Percentiles rank a stretch among this genome's conserved stretches.
Conservation (phyloP, 2,113 vertebrate genomes). For the Sinocyclocheilus maitianheensis region DNA sequence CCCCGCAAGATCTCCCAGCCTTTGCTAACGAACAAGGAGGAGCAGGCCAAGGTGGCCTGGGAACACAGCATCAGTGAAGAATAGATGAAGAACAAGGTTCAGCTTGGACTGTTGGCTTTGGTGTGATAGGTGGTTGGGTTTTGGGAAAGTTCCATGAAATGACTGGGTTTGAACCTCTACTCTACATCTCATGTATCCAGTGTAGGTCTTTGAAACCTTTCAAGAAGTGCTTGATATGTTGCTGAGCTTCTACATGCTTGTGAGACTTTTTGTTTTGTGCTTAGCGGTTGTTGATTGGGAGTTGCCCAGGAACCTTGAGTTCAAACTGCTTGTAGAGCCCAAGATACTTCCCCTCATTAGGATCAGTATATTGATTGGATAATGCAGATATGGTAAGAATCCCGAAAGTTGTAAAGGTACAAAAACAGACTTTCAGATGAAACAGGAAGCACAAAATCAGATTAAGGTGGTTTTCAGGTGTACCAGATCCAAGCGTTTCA, state of each 20-base stretch:
- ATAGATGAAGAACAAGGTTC: conserved; percentile 62
- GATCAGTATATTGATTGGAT: neutral
- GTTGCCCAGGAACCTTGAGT: conserved; percentile 4
- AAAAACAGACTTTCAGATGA: neutral
- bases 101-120: neutral
- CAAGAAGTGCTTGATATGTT: conserved; percentile 21
- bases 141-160: neutral
- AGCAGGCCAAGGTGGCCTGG: conserved; percentile 92
- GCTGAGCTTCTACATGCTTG: conserved; percentile 31
- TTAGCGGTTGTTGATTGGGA: conserved; percentile 3
- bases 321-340: neutral
- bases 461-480: neutral
- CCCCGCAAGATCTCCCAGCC: conserved; percentile 87
- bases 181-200: neutral
- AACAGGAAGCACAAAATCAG: conserved; percentile 1
- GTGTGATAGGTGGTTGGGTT: neutral
- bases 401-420: neutral
- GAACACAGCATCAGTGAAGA: conserved; percentile 87
- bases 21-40: conserved; percentile 83
- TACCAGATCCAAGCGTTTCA: neutral
- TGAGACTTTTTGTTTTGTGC: conserved; percentile 15
- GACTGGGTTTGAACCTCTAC: neutral
- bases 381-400: neutral
- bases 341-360: neutral
- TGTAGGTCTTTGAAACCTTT: conserved; percentile 19